These are phyloP conservation scores for Mormyrus hasselquistii DNA, from an alignment of 2,797 vertebrate genomes.

Conservation along the genomic window DNA sequence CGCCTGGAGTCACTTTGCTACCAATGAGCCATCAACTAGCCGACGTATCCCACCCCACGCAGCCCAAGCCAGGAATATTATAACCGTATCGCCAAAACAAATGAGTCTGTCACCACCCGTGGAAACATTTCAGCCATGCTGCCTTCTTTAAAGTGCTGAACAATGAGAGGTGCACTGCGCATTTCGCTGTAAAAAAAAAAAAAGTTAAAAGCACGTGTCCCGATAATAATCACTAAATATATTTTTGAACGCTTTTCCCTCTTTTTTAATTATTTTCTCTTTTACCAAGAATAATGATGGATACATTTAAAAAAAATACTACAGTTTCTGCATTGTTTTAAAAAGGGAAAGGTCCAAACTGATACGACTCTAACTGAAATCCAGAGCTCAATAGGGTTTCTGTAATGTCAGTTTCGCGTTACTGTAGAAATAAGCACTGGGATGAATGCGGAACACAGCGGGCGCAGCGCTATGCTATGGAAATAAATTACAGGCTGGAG, in stretches of 20 bases:
- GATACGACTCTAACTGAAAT: constrained; percentile 29
- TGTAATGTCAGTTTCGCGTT: constrained; percentile 48
- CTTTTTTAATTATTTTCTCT: neutral
- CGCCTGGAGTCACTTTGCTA: constrained; percentile 27
- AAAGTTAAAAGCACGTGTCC: neutral
- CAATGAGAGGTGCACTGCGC: neutral
- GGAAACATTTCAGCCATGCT: constrained; percentile 58
- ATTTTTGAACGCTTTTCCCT: neutral
- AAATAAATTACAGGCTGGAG: constrained; percentile 43
- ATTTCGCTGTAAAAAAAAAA: neutral
- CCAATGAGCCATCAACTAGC: constrained; percentile 17
- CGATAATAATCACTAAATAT: neutral
- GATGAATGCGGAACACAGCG: constrained; percentile 24
- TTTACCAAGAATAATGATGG: neutral
- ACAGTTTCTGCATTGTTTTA: neutral
- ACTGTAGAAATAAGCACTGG: constrained; percentile 50
- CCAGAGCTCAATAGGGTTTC: constrained; percentile 32
- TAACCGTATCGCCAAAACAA: constrained; percentile 44
- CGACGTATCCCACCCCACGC: constrained; percentile 24
- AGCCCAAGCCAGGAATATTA: constrained; percentile 50
- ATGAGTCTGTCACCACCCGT: constrained; percentile 56
- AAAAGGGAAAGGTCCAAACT: neutral
- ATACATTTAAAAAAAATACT: neutral
- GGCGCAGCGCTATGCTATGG: constrained; percentile 23
- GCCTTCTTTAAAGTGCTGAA: constrained; percentile 19